phyloP scores from a whole-genome alignment of 2,888 invertebrate species.

The Sipunculus nudus region DNA sequence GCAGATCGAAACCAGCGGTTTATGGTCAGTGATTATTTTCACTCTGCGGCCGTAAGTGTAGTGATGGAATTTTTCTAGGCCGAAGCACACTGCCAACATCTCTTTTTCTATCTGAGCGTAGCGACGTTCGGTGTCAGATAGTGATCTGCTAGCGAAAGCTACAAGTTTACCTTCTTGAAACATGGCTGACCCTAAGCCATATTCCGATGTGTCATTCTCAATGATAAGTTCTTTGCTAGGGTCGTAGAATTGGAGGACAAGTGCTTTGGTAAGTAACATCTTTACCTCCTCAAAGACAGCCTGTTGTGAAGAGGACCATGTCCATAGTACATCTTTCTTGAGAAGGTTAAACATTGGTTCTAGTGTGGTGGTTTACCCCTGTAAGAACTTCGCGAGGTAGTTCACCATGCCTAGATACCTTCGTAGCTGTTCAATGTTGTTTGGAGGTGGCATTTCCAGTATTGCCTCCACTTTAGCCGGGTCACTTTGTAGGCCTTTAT shows the following conservation, averaged over 20 bases:
- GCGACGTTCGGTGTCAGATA: no score
- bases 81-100: no score
- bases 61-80: no score
- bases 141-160: no score
- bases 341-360: constrained; percentile 28
- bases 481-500: constrained; percentile 28
- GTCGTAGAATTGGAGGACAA: constrained; percentile 34
- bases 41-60: no score
- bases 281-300: constrained; percentile 34
- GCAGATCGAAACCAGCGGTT: no score
- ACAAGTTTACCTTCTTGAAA: no score
- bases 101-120: no score
- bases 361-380: constrained; percentile 17
- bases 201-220: constrained; percentile 37
- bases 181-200: no score
- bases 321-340: no score
- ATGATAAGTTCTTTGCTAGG: constrained; percentile 17
- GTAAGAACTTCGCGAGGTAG: constrained; percentile 24
- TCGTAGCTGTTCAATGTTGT: constrained; percentile 23
- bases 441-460: constrained; percentile 27
- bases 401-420: constrained; percentile 36
- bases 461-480: constrained; percentile 34
- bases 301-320: constrained; percentile 37
- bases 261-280: constrained; percentile 21
- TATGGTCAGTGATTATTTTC: no score